phyloP scores from a whole-genome alignment of 2,113 vertebrate species.

The Petrocephalus microphthalmus region DNA sequence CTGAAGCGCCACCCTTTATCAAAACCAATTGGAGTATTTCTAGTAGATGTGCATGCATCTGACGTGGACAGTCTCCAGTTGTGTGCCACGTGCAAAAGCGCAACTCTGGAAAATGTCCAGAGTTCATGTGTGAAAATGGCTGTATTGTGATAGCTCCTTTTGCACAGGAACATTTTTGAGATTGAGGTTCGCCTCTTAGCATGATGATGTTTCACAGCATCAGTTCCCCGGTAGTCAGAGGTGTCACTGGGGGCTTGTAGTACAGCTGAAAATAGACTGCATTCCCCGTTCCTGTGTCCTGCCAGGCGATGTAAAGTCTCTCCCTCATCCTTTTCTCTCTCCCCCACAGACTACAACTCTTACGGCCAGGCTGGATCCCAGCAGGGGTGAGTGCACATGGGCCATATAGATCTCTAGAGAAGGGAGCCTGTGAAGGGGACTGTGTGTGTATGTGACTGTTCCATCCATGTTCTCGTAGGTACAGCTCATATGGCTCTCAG shows the following conservation, averaged over 20 bases:
- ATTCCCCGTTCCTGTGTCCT: background rate
- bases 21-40: no score
- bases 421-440: background rate
- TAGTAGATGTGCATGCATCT: background rate
- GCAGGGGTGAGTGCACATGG: constrained; percentile 14
- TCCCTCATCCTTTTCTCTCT: background rate
- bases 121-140: background rate
- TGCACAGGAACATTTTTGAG: background rate
- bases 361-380: constrained; percentile 18
- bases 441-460: background rate
- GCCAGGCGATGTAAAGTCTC: background rate
- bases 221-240: background rate
- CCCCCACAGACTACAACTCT: constrained; percentile 13
- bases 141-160: background rate
- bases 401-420: background rate
- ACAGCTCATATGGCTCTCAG: constrained; percentile 13
- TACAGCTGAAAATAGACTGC: background rate
- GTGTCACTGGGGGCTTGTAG: background rate
- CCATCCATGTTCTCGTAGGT: constrained; percentile 1
- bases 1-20: no score
- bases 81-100: background rate
- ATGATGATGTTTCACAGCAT: background rate
- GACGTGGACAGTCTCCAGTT: background rate
- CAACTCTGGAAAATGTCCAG: background rate
- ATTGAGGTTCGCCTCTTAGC: background rate